phyloP scores from a whole-genome alignment of 2,113 vertebrate genomes.

The Damaliscus lunatus region DNA sequence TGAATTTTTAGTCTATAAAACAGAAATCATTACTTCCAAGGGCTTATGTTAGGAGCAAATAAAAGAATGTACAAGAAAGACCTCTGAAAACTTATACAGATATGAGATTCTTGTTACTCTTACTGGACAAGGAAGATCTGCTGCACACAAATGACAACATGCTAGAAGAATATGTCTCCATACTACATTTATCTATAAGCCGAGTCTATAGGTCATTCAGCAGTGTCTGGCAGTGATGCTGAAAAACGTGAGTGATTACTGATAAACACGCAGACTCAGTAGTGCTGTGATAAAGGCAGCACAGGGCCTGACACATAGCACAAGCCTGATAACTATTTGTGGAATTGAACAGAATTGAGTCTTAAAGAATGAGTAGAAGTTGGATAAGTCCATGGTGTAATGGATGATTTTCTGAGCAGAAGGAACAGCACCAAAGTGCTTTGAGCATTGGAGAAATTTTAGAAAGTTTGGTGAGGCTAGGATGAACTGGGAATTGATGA shows the following conservation, averaged over 20 bases:
- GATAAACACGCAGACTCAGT: neutral
- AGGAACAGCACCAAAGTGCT: neutral
- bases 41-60: neutral
- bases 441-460: neutral
- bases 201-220: neutral
- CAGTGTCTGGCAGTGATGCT: neutral
- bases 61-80: neutral
- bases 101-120: neutral
- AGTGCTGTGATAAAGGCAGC: neutral
- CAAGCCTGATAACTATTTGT: neutral
- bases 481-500: neutral
- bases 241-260: neutral
- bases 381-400: neutral
- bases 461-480: neutral
- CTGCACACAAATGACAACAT: neutral
- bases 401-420: neutral
- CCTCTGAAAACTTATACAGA: neutral
- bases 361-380: neutral
- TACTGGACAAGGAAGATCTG: neutral
- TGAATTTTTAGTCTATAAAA: neutral
- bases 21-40: neutral
- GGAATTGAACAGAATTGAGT: neutral
- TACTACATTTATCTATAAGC: neutral
- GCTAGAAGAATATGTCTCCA: neutral
- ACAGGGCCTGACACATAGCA: neutral